A percentile compares a stretch with the other conserved stretches of the same genome.
Evolutionary conservation across 2,888 invertebrate genomes (phyloP).

Genomic region (Lymantria monacha): DNA sequence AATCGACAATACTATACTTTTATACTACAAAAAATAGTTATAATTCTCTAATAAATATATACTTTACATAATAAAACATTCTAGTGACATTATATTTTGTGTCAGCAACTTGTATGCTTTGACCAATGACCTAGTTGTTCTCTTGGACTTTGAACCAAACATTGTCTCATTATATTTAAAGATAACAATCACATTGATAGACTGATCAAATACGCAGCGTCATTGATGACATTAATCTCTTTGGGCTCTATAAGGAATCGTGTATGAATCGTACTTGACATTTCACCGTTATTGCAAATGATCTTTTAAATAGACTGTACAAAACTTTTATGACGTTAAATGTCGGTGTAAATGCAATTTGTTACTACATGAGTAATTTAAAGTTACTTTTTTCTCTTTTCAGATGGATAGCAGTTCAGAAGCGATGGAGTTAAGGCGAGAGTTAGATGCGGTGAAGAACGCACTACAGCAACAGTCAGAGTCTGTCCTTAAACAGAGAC

Average conservation of each 20-base stretch:
- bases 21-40: neutral
- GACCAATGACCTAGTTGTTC: conserved; percentile 36
- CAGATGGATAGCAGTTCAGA: conserved; percentile 87
- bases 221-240: conserved; percentile 40
- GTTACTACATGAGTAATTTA: conserved; percentile 18
- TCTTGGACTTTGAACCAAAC: conserved; percentile 36
- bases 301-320: conserved; percentile 34
- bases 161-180: conserved; percentile 23
- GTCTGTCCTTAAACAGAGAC: conserved; percentile 85
- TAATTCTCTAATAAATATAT: neutral
- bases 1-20: neutral
- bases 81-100: conserved; percentile 23
- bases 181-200: conserved; percentile 35
- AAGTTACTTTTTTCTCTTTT: conserved; percentile 53
- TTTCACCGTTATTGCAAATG: conserved; percentile 42
- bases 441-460: conserved; percentile 85
- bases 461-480: conserved; percentile 85
- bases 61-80: conserved; percentile 21
- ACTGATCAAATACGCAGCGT: conserved; percentile 39
- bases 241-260: conserved; percentile 34
- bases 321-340: conserved; percentile 26
- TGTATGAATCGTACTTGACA: conserved; percentile 60
- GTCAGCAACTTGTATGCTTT: conserved; percentile 21
- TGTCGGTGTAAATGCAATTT: conserved; percentile 28
- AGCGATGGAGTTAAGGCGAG: conserved; percentile 81